Evolutionary conservation across 2,888 invertebrate species (phyloP), one percentile per base, ranked within the genome.

Genomic region (Spilosoma lubricipeda): DNA sequence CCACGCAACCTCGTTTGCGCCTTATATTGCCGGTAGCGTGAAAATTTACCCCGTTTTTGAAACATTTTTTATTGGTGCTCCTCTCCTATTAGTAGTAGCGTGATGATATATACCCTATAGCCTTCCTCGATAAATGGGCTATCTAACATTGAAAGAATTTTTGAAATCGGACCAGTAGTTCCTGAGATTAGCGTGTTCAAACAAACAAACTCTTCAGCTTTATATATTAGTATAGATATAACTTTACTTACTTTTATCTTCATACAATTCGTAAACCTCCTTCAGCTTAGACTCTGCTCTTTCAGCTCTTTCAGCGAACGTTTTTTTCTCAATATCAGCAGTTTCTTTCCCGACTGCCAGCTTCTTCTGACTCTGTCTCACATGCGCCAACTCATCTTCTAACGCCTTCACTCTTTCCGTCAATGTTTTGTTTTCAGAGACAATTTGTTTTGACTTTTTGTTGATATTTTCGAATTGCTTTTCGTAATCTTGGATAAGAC

Each of bases 261-360:
- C 98, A 89, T 98, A 98, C 80, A 97, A 93, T 68, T 97, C 97
- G 87, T 97, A 97, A 27, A 98, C 96, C 85, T 98, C 97, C 73
- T 97, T 97, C 73, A 98, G 90, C 85, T 98, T 98, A 71, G 97
- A 96, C 88, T 97, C 98, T 30, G 97, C 97, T 72, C 97, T 91
- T 75, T 97, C 97, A 0, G 97, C 96, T 83, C 98, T 97, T 81
- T 97, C 97, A 18, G 95, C 91, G 79, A 97, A 86, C 39, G 96
- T 92, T n/a, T 90, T 89, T 81, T 88, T 94, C 82, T 96, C 96
- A 71, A 95, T 93, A 87, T 93, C 93, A 0, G 83, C 81, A 74
- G 94, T 94, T 92, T 96, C 96, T 85, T 90, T 94, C 90, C 95
- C 95, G 0, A 93, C 92, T n/a, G 87, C 80, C 0, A 91, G 27